Base-by-base conservation (phyloP, 2,888 invertebrate species). In the Tachina fera region DNA sequence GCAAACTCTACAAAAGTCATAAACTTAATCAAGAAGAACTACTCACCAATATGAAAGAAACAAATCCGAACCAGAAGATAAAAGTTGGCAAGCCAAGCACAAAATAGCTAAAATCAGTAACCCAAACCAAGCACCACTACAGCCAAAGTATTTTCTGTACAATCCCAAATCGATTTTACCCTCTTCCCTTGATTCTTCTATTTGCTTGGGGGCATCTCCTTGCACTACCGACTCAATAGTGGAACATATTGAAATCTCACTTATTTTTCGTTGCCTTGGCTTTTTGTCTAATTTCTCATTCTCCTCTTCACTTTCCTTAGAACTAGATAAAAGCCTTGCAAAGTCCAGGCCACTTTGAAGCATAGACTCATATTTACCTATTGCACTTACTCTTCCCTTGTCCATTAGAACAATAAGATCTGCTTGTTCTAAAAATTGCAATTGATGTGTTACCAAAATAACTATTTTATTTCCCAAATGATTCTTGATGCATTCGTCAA, bases 361-460 rank as follows among this genome's bases (percentile, higher is more conserved):
- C 45, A 97, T 93, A 1, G 96, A 95, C 16, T 95, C 95, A 90
- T 95, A 97, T 82, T 95, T 95, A 72, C 95, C 96, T 70, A 95
- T 94, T 0, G 95, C 91, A 51, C 90, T 91, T 5, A 92, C 88
- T 72, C 89, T 90, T 11, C 93, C 93, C 87, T 91, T 91, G 49
- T 92, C 91, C 89, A 93, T 88, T 3, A 93, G 91, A n/a, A 93
- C 90, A 84, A 93, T 92, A 19, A 91, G 94, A 89, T 96, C 95
- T 1, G 95, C 96, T 56, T 94, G 93, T 87, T 95, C 95, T 43
- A 96, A 93, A 88, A 96, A 97, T 91, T 97, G 97, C 72, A 97
- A 92, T 91, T 97, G 97, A 93, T 98, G 97, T 1, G 97, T 97
- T 3, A 97, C 96, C 75, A 97, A 92, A 49, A 97, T 93, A 0